Base-by-base conservation (phyloP, 92 coral and sea anemone genomes). In the Isaurus tuberculatus region DNA sequence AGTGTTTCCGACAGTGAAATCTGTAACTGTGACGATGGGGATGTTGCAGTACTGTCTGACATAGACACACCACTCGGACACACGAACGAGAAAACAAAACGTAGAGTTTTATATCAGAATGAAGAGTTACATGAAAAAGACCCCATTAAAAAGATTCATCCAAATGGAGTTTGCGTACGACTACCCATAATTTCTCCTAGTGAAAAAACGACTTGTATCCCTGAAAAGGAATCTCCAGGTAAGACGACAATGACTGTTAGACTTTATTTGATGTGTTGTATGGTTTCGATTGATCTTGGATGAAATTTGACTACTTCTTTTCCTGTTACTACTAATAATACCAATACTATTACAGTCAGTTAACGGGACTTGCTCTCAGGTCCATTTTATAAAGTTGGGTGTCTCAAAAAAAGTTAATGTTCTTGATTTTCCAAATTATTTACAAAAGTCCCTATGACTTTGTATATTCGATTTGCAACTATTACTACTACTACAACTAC, bases 21-120 rank as follows among this genome's bases (percentile, higher is more conserved):
- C 22, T 74, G 75, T 42, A 60, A 66, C 68, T 67, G 55, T 19
- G 81, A 64, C 31, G 84, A 74, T 66, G 60, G 26, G 11, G 86
- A 75, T 58, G 20, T 79, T 67, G 87, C 79, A 40, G 48, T 83
- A 16, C 20, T 77, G 53, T 77, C 82, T 29, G 82, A 77, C 42
- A 77, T 77, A 3, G 70, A 77, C 51, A 58, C 82, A 32, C 70
- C 82, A n/a, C 19, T 23, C 55, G 20, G 22, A 40, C 3, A 58
- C 30, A 9, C 8, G 5, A 55, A 58, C 8, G 82, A 15, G 9
- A 67, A 77, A 33, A 43, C 33, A 5, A 42, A 60, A 27, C 16
- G 70, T 9, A 34, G n/a, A 10, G 32, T 31, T 23, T 3, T 27
- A 20, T 33, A 51, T 74, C 80, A 74, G 17, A 32, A 31, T 32